phyloP scores from a whole-genome alignment of 2,797 vertebrate genomes.

The Ctenopoma multispine region DNA sequence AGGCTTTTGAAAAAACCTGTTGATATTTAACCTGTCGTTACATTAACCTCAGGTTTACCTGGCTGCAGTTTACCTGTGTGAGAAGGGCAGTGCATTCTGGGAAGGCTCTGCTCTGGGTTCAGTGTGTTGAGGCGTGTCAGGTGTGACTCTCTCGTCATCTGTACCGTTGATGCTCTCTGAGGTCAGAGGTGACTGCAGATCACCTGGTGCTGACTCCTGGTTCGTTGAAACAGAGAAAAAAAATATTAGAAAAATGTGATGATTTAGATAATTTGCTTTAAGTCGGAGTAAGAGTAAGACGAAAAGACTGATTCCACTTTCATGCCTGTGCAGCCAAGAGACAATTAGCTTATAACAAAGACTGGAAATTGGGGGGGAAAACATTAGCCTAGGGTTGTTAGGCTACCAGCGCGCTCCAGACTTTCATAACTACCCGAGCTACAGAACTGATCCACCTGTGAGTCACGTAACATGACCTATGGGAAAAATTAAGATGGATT shows the following conservation, averaged over 20 bases:
- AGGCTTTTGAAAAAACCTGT: neutral
- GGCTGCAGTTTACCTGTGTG: constrained; percentile 94
- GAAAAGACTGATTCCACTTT: neutral
- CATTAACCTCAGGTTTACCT: neutral
- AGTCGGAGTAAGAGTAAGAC: too few relatives aligned
- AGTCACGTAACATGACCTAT: too few relatives aligned
- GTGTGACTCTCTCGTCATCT: constrained; percentile 87
- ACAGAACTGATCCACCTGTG: too few relatives aligned
- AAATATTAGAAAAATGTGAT: too few relatives aligned
- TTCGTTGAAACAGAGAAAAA: neutral
- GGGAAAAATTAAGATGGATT: too few relatives aligned
- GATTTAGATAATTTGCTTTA: too few relatives aligned
- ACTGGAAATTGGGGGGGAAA: neutral
- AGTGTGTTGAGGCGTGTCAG: constrained; percentile 86
- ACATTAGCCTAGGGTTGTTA: too few relatives aligned
- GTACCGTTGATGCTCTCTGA: constrained; percentile 95
- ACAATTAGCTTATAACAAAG: constrained; percentile 28
- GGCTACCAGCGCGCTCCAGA: too few relatives aligned
- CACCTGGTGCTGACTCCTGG: constrained; percentile 94
- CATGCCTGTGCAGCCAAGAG: neutral
- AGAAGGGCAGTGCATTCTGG: constrained; percentile 91
- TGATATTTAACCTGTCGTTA: neutral
- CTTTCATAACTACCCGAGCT: too few relatives aligned
- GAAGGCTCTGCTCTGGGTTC: constrained; percentile 90
- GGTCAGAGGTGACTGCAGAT: constrained; percentile 92